Evolutionary conservation across 2,797 vertebrate genomes (phyloP), one percentile per base, ranked within the genome.

Genomic region (Columba guinea): DNA sequence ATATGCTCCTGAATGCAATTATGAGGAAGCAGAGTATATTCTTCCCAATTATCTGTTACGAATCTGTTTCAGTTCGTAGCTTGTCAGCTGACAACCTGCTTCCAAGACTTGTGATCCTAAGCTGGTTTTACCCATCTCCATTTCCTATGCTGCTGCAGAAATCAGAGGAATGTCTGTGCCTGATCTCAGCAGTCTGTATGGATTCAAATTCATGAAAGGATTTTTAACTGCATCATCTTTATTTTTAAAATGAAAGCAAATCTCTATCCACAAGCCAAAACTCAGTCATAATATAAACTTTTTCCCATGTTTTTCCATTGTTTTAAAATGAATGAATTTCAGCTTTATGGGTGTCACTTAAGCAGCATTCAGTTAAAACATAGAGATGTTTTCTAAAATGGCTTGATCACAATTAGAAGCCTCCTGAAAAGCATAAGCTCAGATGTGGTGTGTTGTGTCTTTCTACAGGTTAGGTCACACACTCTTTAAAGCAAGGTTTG

Each of bases 381-480:
- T 14, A 28, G 32, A 73, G 26, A 5, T 34, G 4, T 58, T 76
- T 73, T 55, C 37, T 53, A 73, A 73, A 86, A 6, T 9, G 4
- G 9, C 32, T n/a, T 76, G 3, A 3, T 48, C 8, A 10, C 0
- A 0, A 1, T 27, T 58, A 41, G 64, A 70, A 77, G 19, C 17
- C 27, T 62, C 10, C 11, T 84, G 62, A 19, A 26, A 27, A 24
- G 6, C 18, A 11, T 46, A 13, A 68, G 26, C 46, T 70, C 7
- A 18, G 30, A 27, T 59, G 2, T 48, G 20, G 10, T 39, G 28
- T 15, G 84, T 37, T 71, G 10, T 59, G 22, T 39, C 6, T 64
- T 75, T 41, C 8, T 0, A 0, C 10, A 15, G 35, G 8, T 48
- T 59, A 46, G 28, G 55, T 80, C 41, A 19, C 10, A 2, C 5